Evolutionary conservation across 1,140 invertebrate genomes (phyloP).

Genomic region (Aethina tumida): DNA sequence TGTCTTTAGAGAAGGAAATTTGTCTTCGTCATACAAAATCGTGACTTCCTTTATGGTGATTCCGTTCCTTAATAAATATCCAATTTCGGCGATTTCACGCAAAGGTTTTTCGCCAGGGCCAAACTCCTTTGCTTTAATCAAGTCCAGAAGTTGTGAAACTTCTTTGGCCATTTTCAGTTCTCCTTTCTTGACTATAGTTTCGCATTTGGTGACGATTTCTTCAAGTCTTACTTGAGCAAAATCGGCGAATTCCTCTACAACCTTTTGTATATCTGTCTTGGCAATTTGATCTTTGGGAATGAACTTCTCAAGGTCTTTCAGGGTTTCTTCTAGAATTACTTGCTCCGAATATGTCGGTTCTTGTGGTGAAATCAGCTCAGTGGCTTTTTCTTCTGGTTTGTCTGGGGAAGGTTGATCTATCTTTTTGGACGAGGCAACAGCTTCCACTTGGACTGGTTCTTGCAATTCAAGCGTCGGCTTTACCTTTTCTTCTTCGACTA

Average conservation of each 20-base stretch:
- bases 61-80: slow-evolving; percentile 62
- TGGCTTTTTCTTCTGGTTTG: slow-evolving; percentile 40
- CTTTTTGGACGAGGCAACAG: slow-evolving; percentile 50
- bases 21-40: slow-evolving; percentile 62
- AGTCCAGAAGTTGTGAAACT: slow-evolving; percentile 62
- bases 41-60: slow-evolving; percentile 67
- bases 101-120: slow-evolving; percentile 66
- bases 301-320: slow-evolving; percentile 40
- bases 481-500: slow-evolving; percentile 38
- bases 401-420: slow-evolving; percentile 42
- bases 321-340: slow-evolving; percentile 44
- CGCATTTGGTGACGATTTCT: slow-evolving; percentile 45
- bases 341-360: slow-evolving; percentile 49
- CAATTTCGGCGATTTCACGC: slow-evolving; percentile 70
- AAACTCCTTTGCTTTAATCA: slow-evolving; percentile 65
- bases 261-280: slow-evolving; percentile 30
- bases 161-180: slow-evolving; percentile 54
- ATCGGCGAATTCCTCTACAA: slow-evolving; percentile 36
- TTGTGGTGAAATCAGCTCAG: slow-evolving; percentile 41
- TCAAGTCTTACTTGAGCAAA: slow-evolving; percentile 40
- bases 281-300: slow-evolving; percentile 33
- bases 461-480: slow-evolving; percentile 44
- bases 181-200: slow-evolving; percentile 47
- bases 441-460: slow-evolving; percentile 49
- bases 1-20: slow-evolving; percentile 64